Evolutionary conservation across 2,797 vertebrate species (phyloP).

Genomic region (Echiichthys vipera): DNA sequence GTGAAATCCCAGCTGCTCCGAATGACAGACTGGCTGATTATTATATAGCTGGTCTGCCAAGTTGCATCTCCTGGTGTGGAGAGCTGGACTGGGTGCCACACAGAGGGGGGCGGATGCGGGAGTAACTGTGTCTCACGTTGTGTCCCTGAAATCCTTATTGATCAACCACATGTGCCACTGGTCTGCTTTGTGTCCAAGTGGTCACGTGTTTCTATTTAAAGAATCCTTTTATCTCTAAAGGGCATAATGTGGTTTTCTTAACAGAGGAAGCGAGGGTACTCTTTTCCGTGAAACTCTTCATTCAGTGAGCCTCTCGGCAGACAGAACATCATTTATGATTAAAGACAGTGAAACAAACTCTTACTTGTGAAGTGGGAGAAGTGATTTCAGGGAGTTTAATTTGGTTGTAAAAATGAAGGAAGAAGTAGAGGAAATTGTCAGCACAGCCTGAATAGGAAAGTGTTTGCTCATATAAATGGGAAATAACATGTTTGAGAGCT

Average conservation of each 20-base stretch:
- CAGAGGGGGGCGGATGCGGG: background rate
- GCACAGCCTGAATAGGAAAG: background rate
- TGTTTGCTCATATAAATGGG: background rate
- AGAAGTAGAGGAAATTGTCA: conserved; percentile 9
- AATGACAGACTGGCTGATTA: background rate
- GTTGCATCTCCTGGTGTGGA: too few relatives aligned
- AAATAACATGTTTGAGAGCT: background rate
- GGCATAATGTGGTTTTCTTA: conserved; percentile 42
- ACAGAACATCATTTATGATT: conserved; percentile 24
- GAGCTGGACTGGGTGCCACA: background rate
- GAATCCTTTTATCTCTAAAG: conserved; percentile 65
- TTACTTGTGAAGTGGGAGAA: conserved; percentile 28
- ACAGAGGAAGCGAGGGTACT: background rate
- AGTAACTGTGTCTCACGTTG: conserved; percentile 21
- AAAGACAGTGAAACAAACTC: conserved; percentile 12
- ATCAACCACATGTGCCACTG: conserved; percentile 41
- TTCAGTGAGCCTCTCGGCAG: background rate
- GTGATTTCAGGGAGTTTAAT: conserved; percentile 8
- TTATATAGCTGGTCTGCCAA: too few relatives aligned
- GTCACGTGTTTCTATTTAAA: conserved; percentile 58
- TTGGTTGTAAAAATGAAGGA: conserved; percentile 5
- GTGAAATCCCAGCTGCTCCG: background rate
- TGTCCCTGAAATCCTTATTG: conserved; percentile 45
- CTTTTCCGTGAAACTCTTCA: conserved; percentile 17
- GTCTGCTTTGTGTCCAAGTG: conserved; percentile 20